A percentile compares a stretch with the other conserved stretches of the same genome.
Evolutionary conservation across 1,140 invertebrate species (phyloP).

Genomic region (Sycophaga agraensis): DNA sequence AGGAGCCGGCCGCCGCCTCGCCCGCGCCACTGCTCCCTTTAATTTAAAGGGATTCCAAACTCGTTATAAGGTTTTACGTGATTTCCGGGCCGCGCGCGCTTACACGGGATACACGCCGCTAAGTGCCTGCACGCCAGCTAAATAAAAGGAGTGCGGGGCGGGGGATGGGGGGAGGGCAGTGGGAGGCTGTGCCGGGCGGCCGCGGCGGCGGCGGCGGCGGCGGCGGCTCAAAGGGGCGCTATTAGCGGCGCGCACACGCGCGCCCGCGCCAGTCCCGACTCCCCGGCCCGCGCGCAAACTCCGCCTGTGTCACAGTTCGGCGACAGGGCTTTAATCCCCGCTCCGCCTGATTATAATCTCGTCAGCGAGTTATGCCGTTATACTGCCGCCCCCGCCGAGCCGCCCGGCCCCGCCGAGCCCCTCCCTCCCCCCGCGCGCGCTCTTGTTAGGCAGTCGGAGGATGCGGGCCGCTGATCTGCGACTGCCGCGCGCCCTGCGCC

Average conservation of each 20-base stretch:
- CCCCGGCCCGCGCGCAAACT: constrained; percentile 25
- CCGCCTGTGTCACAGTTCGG: constrained; percentile 37
- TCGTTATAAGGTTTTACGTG: constrained; percentile 17
- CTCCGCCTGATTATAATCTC: constrained; percentile 57
- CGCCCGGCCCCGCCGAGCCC: not conserved
- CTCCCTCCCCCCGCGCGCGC: not conserved
- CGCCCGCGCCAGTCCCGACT: constrained; percentile 46
- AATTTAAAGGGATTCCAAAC: constrained; percentile 18
- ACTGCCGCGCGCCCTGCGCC: not conserved
- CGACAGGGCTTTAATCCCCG: constrained; percentile 49
- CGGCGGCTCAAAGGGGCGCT: constrained; percentile 6
- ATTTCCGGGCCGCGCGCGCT: not conserved
- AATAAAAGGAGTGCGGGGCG: constrained; percentile 54
- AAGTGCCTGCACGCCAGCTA: constrained; percentile 38
- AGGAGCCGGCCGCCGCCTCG: too few relatives aligned
- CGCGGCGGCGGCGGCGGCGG: too few relatives aligned
- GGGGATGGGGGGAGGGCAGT: too few relatives aligned
- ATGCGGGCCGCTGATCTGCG: not conserved
- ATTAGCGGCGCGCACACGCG: constrained; percentile 44
- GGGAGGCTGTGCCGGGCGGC: too few relatives aligned
- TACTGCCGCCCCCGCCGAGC: constrained; percentile 19
- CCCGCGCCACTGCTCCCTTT: too few relatives aligned
- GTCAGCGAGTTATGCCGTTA: constrained; percentile 54
- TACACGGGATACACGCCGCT: not conserved
- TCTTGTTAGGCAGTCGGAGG: not conserved